Base-by-base conservation (phyloP, 2,888 invertebrate genomes). In the Parnassius orleans region DNA sequence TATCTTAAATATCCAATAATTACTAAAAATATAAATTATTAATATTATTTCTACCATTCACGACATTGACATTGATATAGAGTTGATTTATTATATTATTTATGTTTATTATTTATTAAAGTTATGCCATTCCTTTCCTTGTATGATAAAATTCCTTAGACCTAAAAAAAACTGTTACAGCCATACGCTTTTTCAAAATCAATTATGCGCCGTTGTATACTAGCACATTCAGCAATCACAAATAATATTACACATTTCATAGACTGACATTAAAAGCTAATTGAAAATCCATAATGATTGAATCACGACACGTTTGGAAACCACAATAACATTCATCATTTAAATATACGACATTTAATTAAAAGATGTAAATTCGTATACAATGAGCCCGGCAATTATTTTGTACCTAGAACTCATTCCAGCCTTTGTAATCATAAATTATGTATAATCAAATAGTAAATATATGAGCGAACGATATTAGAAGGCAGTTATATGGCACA, bases 401-500 rank as follows among this genome's bases (percentile, higher is more conserved):
- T 72, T 71, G 71, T 74, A 74, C 71, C 76, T 76, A 75, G 67
- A 70, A 69, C 11, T 24, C 14, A 52, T 44, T 53, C 59, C 46
- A 19, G 24, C 33, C 44, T 56, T 51, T 19, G 51, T 55, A 56
- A 51, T 46, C 55, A 60, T 60, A 50, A 60, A 60, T 55, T 56
- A 61, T 61, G 59, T 63, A 66, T 64, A 59, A 64, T 66, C 61
- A 62, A 64, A 63, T 61, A 53, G 33, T 60, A 53, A 50, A 60
- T 46, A 76, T 77, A 76, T 74, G 78, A 78, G 77, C 79, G 79
- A 67, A 65, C 65, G 65, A 66, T 51, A 54, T 63, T 53, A 43
- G 54, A 59, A 19, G 10, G 66, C 59, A 52, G 55, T 54, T 81
- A 79, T 73, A 81, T 73, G 70, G 71, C 72, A 69, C 63, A 68